Base-by-base conservation (phyloP, 1,140 invertebrate species). In the Ooceraea biroi region DNA sequence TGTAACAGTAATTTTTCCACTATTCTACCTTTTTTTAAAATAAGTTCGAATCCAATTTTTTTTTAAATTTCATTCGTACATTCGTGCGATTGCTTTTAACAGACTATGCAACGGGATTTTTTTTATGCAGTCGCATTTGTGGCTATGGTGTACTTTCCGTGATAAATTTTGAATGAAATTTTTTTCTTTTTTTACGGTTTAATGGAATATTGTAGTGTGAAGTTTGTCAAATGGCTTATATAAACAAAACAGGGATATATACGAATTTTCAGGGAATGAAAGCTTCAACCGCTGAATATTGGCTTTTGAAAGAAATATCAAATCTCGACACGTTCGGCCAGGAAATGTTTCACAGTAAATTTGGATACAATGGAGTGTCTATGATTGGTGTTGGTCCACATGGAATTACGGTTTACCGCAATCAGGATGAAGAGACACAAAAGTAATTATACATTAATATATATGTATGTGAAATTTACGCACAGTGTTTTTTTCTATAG, bases 321-420 rank as follows among this genome's bases (percentile, higher is more conserved):
- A 95, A 96, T 73, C 94, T 98, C 80, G 96, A 97, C 84, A 96
- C 96, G 25, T 98, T 98, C 92, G 98, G 97, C 0, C 97, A 98
- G 92, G 97, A 98, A 92, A 94, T 97, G 83, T 98, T 98, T 93
- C 96, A 96, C 90, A 96, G 96, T 73, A 97, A 97, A 89, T 93
- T 92, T 76, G 92, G 89, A 30, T 91, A 90, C 83, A 95, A 92
- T 85, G 92, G 91, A 65, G 90, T 91, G 55, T 94, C 90, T 41
- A 91, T 93, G 82, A 94, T 97, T 55, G 97, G 97, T 4, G 97
- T 98, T 14, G 97, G 97, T 2, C 97, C 97, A 0, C 96, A 97
- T 89, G 98, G 97, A 76, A 96, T 98, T 76, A 96, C 96, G 63
- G 95, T 98, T 17, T 96, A 97, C 91, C 94, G 95, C 46, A 95